Conservation (phyloP, 2,113 vertebrate species). For the Gallinago paraguaiae region DNA sequence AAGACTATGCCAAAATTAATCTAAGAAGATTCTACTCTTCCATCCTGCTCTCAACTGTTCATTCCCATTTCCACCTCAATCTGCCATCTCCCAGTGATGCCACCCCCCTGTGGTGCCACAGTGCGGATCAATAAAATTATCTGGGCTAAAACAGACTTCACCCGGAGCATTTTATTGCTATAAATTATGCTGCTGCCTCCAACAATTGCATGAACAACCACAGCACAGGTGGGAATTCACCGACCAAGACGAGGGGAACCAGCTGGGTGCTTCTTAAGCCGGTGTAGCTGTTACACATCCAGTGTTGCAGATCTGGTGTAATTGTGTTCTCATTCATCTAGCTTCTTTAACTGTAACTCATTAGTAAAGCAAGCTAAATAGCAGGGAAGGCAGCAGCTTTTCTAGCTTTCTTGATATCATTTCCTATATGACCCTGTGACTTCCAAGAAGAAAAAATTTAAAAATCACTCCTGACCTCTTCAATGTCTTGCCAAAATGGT, state of each 20-base stretch:
- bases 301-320: not conserved
- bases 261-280: not conserved
- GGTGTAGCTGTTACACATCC: not conserved
- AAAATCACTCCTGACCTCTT: not conserved
- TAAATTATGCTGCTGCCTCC: not conserved
- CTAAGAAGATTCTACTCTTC: not conserved
- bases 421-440: not conserved
- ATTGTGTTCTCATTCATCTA: not conserved
- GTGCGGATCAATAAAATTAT: not conserved
- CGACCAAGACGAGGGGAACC: accelerated
- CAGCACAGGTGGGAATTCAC: not conserved
- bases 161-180: not conserved
- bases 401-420: not conserved
- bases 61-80: not conserved
- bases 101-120: not conserved
- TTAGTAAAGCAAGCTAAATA: not conserved
- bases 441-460: not conserved
- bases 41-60: not conserved
- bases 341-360: not conserved
- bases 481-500: not conserved
- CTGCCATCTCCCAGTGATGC: not conserved
- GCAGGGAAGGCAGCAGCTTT: not conserved
- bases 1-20: not conserved
- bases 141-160: not conserved
- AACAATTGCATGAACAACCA: not conserved